phyloP scores from a whole-genome alignment of 2,113 vertebrate genomes.

The Loxodonta africana region DNA sequence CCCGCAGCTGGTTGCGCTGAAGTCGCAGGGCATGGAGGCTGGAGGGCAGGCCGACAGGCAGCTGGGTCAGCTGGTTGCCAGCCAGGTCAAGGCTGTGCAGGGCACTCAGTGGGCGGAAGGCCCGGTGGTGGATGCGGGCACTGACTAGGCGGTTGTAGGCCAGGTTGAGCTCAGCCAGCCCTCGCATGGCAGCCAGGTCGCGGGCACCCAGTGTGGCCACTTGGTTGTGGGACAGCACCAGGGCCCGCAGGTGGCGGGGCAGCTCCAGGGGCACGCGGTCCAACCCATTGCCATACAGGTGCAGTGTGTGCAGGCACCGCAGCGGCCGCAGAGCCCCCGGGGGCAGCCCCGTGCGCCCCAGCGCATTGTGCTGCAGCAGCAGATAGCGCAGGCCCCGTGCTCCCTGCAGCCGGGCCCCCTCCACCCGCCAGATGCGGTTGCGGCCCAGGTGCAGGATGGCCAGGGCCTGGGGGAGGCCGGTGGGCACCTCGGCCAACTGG shows the following conservation, averaged over 20 bases:
- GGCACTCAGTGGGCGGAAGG: slow-evolving; percentile 78
- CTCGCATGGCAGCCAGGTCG: slow-evolving; percentile 64
- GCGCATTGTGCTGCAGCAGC: slow-evolving; percentile 83
- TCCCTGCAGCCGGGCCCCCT: slow-evolving; percentile 53
- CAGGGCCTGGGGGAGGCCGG: slow-evolving; percentile 77
- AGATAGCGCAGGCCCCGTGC: slow-evolving; percentile 80
- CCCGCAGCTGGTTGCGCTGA: slow-evolving; percentile 79
- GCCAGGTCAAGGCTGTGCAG: slow-evolving; percentile 81
- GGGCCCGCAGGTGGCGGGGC: slow-evolving; percentile 79
- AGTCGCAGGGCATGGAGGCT: slow-evolving; percentile 76
- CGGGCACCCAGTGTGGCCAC: slow-evolving; percentile 57
- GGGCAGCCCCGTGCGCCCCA: slow-evolving; percentile 69
- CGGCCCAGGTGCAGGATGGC: slow-evolving; percentile 83
- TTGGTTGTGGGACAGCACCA: slow-evolving; percentile 85
- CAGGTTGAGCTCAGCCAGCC: slow-evolving; percentile 84
- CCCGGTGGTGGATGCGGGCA: slow-evolving; percentile 74
- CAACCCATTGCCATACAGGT: slow-evolving; percentile 84
- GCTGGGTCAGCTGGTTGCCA: slow-evolving; percentile 79
- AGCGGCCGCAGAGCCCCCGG: slow-evolving; percentile 68
- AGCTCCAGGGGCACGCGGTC: slow-evolving; percentile 72
- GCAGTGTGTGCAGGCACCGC: slow-evolving; percentile 83
- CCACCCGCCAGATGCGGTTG: slow-evolving; percentile 79
- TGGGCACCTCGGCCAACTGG: slow-evolving; percentile 76
- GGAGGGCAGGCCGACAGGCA: slow-evolving; percentile 78
- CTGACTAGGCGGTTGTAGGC: slow-evolving; percentile 85